Percentiles rank a stretch among this genome's conserved stretches.
These are phyloP conservation scores for Oryzias melastigma DNA, from an alignment of 2,113 vertebrate genomes.

Conservation along the genomic window DNA sequence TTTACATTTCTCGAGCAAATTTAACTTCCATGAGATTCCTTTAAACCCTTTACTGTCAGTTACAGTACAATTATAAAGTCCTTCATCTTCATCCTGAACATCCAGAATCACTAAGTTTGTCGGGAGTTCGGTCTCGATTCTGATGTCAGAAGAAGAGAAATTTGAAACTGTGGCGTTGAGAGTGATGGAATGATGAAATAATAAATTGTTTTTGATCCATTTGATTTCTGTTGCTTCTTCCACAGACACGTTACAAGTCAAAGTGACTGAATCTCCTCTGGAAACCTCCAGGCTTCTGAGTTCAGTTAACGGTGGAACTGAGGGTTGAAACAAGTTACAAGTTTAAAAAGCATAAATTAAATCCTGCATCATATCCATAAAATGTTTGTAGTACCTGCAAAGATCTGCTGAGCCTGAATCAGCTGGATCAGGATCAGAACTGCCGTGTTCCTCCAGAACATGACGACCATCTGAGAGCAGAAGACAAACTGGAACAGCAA, in stretches of 20 bases:
- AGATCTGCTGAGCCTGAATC: neutral
- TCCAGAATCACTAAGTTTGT: constrained; percentile 2
- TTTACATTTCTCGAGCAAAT: neutral
- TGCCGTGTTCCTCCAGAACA: constrained; percentile 2
- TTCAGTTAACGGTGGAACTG: fast-evolving
- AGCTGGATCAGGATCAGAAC: constrained; percentile 22
- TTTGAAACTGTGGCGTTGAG: fast-evolving
- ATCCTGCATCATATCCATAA: neutral
- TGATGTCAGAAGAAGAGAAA: constrained; percentile 14
- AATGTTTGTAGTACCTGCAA: constrained; percentile 29
- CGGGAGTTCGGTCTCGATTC: neutral
- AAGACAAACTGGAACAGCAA: neutral
- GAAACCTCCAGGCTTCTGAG: neutral
- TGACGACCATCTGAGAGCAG: constrained; percentile 3
- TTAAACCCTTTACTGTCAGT: fast-evolving
- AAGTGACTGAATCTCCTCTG: neutral
- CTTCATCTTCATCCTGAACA: constrained; percentile 27
- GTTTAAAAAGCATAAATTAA: neutral
- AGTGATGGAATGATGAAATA: fast-evolving
- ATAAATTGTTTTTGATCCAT: neutral
- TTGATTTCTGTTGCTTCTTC: fast-evolving
- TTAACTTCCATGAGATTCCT: constrained; percentile 25
- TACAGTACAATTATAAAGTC: constrained; percentile 18
- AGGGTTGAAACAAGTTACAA: neutral
- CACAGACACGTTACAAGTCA: constrained; percentile 9